Evolutionary conservation across 1,140 invertebrate species (phyloP), one percentile per base, ranked within the genome.

Genomic region (Hesperophylax magnus): DNA sequence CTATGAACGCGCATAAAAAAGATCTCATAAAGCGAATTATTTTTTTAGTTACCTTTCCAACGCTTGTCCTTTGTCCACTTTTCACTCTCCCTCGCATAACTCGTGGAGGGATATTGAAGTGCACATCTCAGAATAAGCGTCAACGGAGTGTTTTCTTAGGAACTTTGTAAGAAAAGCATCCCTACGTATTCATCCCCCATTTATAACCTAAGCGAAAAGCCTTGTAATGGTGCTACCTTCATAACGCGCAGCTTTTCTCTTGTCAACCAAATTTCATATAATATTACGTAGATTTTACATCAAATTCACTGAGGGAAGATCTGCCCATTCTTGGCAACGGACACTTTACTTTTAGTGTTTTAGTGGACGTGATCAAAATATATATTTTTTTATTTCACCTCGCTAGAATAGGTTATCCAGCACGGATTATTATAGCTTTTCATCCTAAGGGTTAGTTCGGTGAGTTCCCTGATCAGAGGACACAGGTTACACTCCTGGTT

Each of bases 181-280:
- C 63, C 27, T 31, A 14, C 11, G 27, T 31, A 67, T 31, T 22
- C 63, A 27, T 67, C 63, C 63, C 63, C 27, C 14, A 24, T 67
- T 31, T 53, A 11, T 22, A 18, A 52, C 69, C 18, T 72, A 53
- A 72, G 69, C 47, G 69, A 72, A 72, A 72, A 72, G 20, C 24
- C 69, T 72, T 72, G 69, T 72, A 53, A 47, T 20, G 24, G 39
- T 11, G 18, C 34, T 52, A 72, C 34, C 34, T 18, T 72, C 69
- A 52, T 52, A 52, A 72, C 34, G 47, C 69, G 18, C n/a, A 9
- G 69, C 11, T 52, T n/a, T 39, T 72, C 47, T 47, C 69, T 53
- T 53, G 69, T 72, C 34, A 72, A 20, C 69, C 34, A 72, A 72
- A 72, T 72, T 72, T 72, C 69, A 34, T 9, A 67, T 67, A 14